phyloP scores from a whole-genome alignment of 2,797 vertebrate genomes.

The Lophius americanus region DNA sequence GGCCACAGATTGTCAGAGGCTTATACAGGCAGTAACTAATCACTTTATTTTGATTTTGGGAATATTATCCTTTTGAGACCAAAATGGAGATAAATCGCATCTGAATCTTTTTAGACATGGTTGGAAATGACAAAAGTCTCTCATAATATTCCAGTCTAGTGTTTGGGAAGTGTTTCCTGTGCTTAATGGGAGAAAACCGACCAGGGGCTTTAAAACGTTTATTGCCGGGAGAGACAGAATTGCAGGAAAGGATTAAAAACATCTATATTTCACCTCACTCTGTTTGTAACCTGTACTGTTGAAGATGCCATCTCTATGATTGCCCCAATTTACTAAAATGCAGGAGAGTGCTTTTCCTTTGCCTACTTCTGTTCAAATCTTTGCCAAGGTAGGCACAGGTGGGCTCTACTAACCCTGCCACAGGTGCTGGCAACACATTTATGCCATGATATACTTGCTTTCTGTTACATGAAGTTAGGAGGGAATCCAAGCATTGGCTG shows the following conservation, averaged over 20 bases:
- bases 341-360: constrained; percentile 12
- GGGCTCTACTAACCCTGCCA: constrained; percentile 50
- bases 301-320: constrained; percentile 16
- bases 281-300: neutral
- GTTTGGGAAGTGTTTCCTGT: neutral
- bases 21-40: neutral
- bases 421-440: constrained; percentile 32
- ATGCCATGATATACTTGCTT: too few relatives aligned
- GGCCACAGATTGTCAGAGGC: constrained; percentile 1
- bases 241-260: neutral
- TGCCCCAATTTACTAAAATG: constrained; percentile 32
- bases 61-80: neutral
- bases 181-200: too few relatives aligned
- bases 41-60: neutral
- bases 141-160: neutral
- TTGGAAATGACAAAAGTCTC: neutral
- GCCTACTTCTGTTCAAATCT: constrained; percentile 54
- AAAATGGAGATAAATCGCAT: neutral
- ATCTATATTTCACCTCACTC: constrained; percentile 1
- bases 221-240: neutral
- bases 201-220: too few relatives aligned
- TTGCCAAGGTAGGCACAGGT: constrained; percentile 68
- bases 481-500: constrained; percentile 9
- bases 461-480: constrained; percentile 24
- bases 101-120: neutral